Percentiles rank a stretch among this genome's conserved stretches.
Evolutionary conservation across 1,140 invertebrate species (phyloP).

Genomic region (Callitettix versicolor): DNA sequence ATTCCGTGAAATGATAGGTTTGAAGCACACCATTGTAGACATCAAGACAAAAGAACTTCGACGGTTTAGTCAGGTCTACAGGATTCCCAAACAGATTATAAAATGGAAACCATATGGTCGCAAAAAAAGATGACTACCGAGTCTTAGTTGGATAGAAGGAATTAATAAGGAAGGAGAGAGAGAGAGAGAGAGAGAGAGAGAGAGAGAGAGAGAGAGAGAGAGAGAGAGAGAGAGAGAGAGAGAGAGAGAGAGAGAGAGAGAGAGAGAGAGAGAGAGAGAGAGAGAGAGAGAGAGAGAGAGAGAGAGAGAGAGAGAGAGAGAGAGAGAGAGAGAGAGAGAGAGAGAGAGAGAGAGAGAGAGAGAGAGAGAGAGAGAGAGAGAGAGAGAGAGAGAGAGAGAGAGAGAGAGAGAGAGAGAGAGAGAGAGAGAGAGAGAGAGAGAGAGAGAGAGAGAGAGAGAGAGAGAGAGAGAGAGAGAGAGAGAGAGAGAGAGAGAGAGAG

Average conservation of each 20-base stretch:
- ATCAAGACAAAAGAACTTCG: too few species aligned
- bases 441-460: constrained; percentile 15
- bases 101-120: too few species aligned
- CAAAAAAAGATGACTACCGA: neutral
- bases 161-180: too few species aligned
- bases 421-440: constrained; percentile 9
- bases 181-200: neutral
- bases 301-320: neutral
- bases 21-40: too few species aligned
- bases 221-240: neutral
- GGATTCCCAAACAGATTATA: neutral
- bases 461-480: constrained; percentile 11
- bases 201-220: neutral
- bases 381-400: constrained; percentile 15
- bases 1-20: too few species aligned
- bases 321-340: neutral
- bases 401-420: constrained; percentile 13
- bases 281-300: neutral
- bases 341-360: neutral
- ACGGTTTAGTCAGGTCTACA: too few species aligned
- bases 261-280: neutral
- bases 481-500: constrained; percentile 5
- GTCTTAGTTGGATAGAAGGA: too few species aligned
- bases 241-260: neutral
- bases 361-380: neutral